These are phyloP conservation scores for Harlomillsia oculata DNA, from an alignment of 1,140 invertebrate genomes.

Conservation along the genomic window DNA sequence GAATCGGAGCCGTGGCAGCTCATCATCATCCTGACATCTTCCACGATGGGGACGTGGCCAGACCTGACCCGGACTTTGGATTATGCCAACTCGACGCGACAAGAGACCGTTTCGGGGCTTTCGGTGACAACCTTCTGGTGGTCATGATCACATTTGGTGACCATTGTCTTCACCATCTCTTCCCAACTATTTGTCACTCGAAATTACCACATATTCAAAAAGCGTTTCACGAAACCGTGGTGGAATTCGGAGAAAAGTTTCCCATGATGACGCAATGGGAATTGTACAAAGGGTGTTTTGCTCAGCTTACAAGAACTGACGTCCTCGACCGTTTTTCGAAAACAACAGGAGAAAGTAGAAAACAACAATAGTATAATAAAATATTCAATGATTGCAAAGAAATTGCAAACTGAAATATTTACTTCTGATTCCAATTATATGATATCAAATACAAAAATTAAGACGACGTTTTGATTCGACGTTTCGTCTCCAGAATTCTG, in stretches of 20 bases:
- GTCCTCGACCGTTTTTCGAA: no score
- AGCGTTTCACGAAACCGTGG: slow-evolving; percentile 8
- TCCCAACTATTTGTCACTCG: slow-evolving; percentile 31
- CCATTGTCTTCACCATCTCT: slow-evolving; percentile 23
- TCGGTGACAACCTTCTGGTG: slow-evolving; percentile 1
- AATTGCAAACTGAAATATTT: no score
- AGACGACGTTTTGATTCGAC: neutral
- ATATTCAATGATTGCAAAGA: no score
- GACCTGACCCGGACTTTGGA: slow-evolving; percentile 31
- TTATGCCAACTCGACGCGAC: slow-evolving; percentile 28
- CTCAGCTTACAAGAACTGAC: slow-evolving; percentile 11
- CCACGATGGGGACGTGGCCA: slow-evolving; percentile 37
- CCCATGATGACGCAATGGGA: slow-evolving; percentile 12
- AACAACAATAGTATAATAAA: no score
- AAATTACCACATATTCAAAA: slow-evolving; percentile 16
- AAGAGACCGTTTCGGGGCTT: slow-evolving; percentile 2
- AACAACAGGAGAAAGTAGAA: no score
- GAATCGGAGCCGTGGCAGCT: slow-evolving; percentile 34
- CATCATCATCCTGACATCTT: slow-evolving; percentile 34
- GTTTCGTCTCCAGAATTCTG: slow-evolving; percentile 2
- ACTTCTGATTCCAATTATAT: neutral
- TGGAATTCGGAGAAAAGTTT: slow-evolving; percentile 18
- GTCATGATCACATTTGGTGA: slow-evolving; percentile 22
- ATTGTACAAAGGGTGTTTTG: slow-evolving; percentile 9
- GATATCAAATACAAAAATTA: neutral